phyloP scores from a whole-genome alignment of 2,113 vertebrate species.

The Macaca nemestrina region DNA sequence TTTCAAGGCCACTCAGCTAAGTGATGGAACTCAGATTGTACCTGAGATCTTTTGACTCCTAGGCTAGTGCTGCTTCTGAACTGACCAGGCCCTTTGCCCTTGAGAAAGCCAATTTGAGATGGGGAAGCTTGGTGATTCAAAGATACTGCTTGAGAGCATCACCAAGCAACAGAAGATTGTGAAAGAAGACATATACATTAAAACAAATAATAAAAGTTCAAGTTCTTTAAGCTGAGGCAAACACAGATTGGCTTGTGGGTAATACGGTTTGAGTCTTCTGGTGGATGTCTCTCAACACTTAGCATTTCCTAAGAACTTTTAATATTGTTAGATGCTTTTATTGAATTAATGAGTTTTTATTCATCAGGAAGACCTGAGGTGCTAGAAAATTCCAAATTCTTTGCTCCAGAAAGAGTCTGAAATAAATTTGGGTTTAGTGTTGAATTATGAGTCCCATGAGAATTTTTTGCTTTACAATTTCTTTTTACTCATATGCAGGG shows the following conservation, averaged over 20 bases:
- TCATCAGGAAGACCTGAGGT: neutral
- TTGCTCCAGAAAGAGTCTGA: neutral
- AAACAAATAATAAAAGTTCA: neutral
- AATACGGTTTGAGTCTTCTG: neutral
- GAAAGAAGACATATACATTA: neutral
- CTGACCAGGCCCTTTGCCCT: neutral
- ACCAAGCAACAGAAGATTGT: neutral
- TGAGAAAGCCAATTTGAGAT: neutral
- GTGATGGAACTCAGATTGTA: neutral
- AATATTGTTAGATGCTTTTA: neutral
- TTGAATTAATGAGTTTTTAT: conserved; percentile 16
- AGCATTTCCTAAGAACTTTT: neutral
- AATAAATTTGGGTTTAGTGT: neutral
- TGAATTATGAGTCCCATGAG: neutral
- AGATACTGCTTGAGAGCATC: neutral
- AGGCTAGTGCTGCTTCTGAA: neutral
- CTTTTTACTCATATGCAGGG: neutral
- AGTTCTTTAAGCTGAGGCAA: rapidly evolving
- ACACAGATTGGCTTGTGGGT: neutral
- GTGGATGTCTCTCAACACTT: neutral
- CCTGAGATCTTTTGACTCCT: neutral
- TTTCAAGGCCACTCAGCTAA: neutral
- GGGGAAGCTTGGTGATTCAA: neutral
- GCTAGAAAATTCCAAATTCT: neutral
- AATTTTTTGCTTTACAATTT: neutral